Evolutionary conservation across 2,113 vertebrate genomes (phyloP).

Genomic region (Vireo altiloquus): DNA sequence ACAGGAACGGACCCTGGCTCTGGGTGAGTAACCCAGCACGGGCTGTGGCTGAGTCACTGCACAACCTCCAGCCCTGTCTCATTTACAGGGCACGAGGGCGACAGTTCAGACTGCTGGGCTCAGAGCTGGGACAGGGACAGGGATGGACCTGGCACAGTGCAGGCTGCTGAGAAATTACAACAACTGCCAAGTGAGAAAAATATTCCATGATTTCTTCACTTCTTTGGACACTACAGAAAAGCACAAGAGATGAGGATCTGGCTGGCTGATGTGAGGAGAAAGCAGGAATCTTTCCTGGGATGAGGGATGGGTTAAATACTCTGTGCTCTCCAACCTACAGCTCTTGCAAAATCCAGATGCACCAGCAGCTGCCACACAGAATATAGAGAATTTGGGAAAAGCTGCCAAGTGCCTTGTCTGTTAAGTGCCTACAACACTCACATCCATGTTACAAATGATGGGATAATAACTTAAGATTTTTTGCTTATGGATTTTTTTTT

Average conservation of each 20-base stretch:
- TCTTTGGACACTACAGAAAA: background rate
- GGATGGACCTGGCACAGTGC: accelerated
- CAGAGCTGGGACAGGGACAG: background rate
- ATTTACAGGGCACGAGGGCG: background rate
- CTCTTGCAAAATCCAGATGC: background rate
- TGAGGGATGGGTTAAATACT: background rate
- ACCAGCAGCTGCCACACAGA: background rate
- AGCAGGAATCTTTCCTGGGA: background rate
- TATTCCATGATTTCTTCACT: accelerated
- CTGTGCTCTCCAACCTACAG: background rate
- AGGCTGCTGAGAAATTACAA: background rate
- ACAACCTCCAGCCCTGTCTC: background rate
- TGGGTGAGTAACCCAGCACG: background rate
- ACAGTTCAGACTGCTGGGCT: background rate
- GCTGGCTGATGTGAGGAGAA: background rate
- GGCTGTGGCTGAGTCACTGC: background rate
- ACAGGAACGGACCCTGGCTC: background rate
- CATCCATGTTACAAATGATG: background rate
- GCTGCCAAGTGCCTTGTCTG: background rate
- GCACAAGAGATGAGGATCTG: background rate
- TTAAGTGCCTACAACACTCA: background rate
- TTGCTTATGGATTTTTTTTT: background rate
- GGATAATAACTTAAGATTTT: background rate
- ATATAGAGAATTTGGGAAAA: background rate
- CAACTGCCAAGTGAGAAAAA: background rate